These are phyloP conservation scores for Capreolus pygargus DNA, from an alignment of 2,113 vertebrate genomes.

Conservation along the genomic window DNA sequence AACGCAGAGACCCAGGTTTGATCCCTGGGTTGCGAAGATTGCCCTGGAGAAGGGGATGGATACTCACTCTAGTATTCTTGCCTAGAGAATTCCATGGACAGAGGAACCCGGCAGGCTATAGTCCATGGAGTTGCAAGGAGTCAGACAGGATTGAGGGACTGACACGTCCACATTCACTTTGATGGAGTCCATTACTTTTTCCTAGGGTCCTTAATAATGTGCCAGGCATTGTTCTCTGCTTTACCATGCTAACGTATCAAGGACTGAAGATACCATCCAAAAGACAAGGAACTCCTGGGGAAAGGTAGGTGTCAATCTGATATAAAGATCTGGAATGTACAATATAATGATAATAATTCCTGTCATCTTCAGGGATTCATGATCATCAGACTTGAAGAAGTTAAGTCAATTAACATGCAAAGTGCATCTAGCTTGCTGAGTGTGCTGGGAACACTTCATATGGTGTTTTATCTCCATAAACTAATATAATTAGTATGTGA, in stretches of 20 bases:
- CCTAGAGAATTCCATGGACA: neutral
- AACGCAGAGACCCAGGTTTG: neutral
- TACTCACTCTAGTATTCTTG: neutral
- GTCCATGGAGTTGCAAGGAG: neutral
- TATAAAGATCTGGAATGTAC: conserved; percentile 52
- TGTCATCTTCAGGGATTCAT: conserved; percentile 64
- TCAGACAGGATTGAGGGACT: neutral
- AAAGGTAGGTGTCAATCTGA: conserved; percentile 37
- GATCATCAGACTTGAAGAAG: conserved; percentile 44
- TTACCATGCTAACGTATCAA: conserved; percentile 9
- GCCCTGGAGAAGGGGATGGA: neutral
- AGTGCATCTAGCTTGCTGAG: conserved; percentile 50
- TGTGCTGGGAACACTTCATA: conserved; percentile 70
- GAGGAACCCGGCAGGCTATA: neutral
- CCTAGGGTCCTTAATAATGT: neutral
- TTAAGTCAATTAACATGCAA: conserved; percentile 66
- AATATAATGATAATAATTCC: conserved; percentile 52
- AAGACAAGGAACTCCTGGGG: conserved; percentile 30
- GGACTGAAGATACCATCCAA: conserved; percentile 19
- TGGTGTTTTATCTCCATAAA: conserved; percentile 70
- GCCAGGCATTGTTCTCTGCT: conserved; percentile 11
- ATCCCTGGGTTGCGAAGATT: neutral
- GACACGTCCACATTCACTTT: neutral
- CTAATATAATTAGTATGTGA: conserved; percentile 74
- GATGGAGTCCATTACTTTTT: neutral